Evolutionary conservation across 2,113 vertebrate genomes (phyloP), one percentile per base, ranked within the genome.

Genomic region (Scalopus aquaticus): DNA sequence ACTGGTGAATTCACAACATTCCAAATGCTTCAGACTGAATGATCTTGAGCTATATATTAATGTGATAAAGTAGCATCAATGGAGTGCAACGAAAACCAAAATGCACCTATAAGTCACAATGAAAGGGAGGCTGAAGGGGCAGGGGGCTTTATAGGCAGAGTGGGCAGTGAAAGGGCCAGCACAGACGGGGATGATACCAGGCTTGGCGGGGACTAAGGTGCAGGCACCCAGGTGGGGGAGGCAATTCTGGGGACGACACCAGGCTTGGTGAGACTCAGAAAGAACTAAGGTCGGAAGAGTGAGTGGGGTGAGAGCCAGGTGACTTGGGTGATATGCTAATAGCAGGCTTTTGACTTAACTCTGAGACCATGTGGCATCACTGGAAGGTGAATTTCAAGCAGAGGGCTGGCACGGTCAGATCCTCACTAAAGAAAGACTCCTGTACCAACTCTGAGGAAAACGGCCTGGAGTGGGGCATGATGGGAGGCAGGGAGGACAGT

Each of bases 361-460:
- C 69, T 32, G 20, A 84, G 35, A 46, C 56, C 16, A 32, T 22
- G 28, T 39, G 81, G 62, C 65, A 30, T 70, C 39, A 78, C 0
- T 26, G 49, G 54, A 88, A 96, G 60, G 46, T 64, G 88, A 22
- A n/a, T 74, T 79, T 79, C 64, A 79, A 70, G 69, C 67, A 83
- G 30, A 69, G 69, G n/a, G 12, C 88, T 85, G 78, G 69, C 28
- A 16, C 16, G 42, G n/a, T 46, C 77, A 49, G 49, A 46, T 22
- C 1, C 76, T 67, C 22, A n/a, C 19, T 26, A 56, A 83, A 89
- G 65, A n/a, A 82, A 58, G 49, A 10, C 46, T 7, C 2, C 26
- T 78, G 24, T 73, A 69, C 13, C 26, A 91, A 30, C n/a, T 78
- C 37, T 93, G 20, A 56, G 73, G 86, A 58, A 69, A 93, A 56